Conservation (phyloP, 92 coral and sea anemone species). For the Phymanthus crucifer region DNA sequence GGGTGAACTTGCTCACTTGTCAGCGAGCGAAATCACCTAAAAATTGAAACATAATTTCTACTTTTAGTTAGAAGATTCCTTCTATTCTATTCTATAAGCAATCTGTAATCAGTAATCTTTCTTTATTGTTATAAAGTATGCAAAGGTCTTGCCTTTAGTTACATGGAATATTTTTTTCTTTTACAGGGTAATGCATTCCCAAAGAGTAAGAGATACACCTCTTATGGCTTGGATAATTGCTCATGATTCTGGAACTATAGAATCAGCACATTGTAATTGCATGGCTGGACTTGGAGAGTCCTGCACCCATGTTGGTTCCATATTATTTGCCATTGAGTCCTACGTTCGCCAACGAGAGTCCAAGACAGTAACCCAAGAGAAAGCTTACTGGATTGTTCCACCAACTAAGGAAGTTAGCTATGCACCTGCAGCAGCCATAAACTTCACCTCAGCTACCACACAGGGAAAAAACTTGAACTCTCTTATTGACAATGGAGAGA, state of each 20-base stretch:
- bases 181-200: neutral
- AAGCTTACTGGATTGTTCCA: neutral
- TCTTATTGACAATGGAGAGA: conserved; percentile 6
- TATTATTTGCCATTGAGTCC: neutral
- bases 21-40: too few relatives aligned
- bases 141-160: neutral
- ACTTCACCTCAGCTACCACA: conserved; percentile 16
- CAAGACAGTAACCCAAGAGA: neutral
- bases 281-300: neutral
- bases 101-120: neutral
- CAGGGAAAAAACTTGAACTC: conserved; percentile 17
- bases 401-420: neutral
- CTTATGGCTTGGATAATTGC: neutral
- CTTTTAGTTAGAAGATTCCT: too few relatives aligned
- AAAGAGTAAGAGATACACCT: neutral
- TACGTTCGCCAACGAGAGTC: neutral
- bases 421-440: conserved; percentile 3
- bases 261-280: neutral
- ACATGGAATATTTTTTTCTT: neutral
- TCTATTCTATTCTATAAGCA: too few relatives aligned
- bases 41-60: too few relatives aligned
- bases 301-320: neutral
- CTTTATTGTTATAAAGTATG: neutral
- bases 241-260: neutral
- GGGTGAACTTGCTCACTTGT: too few relatives aligned